Percentiles rank a stretch among this genome's conserved stretches.
These are phyloP conservation scores for Cataglyphis livida DNA, from an alignment of 2,888 invertebrate species.

Conservation along the genomic window DNA sequence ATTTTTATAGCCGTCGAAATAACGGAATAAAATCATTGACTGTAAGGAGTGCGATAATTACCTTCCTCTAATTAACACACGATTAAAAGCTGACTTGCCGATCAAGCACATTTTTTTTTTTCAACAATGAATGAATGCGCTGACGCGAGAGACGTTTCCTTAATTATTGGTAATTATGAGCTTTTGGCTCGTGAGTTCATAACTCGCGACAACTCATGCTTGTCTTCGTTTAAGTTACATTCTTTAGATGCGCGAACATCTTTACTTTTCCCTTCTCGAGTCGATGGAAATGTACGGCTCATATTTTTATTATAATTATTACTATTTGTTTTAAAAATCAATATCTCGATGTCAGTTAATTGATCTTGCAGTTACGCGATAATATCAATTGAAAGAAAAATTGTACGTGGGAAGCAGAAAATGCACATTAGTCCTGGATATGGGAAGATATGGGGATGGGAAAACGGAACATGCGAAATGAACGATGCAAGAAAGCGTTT, in stretches of 20 bases:
- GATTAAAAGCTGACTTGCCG: neutral
- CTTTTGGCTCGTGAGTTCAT: slow-evolving; percentile 24
- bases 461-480: slow-evolving; percentile 43
- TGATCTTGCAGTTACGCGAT: slow-evolving; percentile 3
- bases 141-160: slow-evolving; percentile 31
- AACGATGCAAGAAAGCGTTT: slow-evolving; percentile 41
- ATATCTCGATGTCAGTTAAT: slow-evolving; percentile 6
- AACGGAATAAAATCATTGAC: slow-evolving; percentile 5
- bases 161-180: slow-evolving; percentile 45
- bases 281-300: neutral
- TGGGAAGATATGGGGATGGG: slow-evolving; percentile 14
- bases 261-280: neutral
- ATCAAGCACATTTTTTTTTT: neutral
- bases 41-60: slow-evolving; percentile 2
- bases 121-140: neutral
- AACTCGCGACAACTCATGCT: slow-evolving; percentile 22
- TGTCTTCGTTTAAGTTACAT: slow-evolving; percentile 10
- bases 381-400: slow-evolving; percentile 32
- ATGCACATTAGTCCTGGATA: neutral
- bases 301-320: neutral
- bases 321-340: neutral
- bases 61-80: neutral
- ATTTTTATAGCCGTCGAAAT: slow-evolving; percentile 9
- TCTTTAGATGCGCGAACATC: neutral
- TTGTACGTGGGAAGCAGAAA: slow-evolving; percentile 34